phyloP scores from a whole-genome alignment of 2,888 invertebrate species.

The Hypolimnas misippus region DNA sequence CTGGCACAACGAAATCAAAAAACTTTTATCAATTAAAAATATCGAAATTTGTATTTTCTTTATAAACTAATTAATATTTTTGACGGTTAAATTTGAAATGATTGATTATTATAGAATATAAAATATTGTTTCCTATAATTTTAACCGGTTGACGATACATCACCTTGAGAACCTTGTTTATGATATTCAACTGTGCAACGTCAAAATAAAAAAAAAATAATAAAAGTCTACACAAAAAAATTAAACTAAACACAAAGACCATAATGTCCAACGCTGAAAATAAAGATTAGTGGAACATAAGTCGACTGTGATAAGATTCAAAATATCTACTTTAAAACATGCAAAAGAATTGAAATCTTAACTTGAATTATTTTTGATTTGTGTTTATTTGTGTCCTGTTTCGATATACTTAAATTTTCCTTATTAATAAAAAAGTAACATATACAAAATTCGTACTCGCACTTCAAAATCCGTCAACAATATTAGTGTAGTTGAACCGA shows the following conservation, averaged over 20 bases:
- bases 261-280: neutral
- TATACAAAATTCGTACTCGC: slow-evolving; percentile 50
- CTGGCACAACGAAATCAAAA: slow-evolving; percentile 43
- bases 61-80: slow-evolving; percentile 64
- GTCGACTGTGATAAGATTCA: slow-evolving; percentile 61
- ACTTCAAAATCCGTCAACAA: slow-evolving; percentile 46
- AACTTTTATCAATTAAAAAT: slow-evolving; percentile 29
- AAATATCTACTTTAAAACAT: slow-evolving; percentile 58
- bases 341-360: slow-evolving; percentile 57
- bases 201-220: too few species aligned
- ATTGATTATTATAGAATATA: slow-evolving; percentile 10
- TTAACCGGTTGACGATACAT: too few species aligned
- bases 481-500: slow-evolving; percentile 56
- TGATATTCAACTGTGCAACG: too few species aligned
- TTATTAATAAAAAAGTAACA: neutral
- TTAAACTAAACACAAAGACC: neutral
- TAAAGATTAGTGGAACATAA: too few species aligned
- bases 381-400: neutral
- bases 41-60: slow-evolving; percentile 37
- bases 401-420: neutral
- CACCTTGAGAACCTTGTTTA: too few species aligned
- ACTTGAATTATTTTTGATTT: neutral
- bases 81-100: slow-evolving; percentile 56
- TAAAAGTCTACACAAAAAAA: neutral
- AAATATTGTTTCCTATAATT: neutral